phyloP scores from a whole-genome alignment of 2,888 invertebrate genomes.

The Rambutsinella grinnellia region DNA sequence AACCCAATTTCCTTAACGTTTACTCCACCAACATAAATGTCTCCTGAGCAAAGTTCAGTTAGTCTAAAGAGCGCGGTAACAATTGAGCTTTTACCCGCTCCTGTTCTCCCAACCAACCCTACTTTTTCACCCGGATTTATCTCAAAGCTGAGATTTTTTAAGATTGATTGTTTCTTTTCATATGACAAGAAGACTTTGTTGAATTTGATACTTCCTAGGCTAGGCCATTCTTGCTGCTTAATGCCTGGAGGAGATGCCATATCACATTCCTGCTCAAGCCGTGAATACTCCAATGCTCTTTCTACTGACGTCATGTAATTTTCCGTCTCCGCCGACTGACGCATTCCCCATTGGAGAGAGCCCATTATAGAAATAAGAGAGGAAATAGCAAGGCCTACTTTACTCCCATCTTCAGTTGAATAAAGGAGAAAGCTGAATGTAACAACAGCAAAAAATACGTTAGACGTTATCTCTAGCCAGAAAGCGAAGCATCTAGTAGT shows the following conservation, averaged over 20 bases:
- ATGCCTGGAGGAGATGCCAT: conserved; percentile 56
- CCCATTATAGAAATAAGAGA: conserved; percentile 69
- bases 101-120: conserved; percentile 68
- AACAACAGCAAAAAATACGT: conserved; percentile 86
- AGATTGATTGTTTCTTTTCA: too few relatives aligned
- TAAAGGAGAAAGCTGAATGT: conserved; percentile 87
- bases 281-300: conserved; percentile 71
- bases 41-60: conserved; percentile 76
- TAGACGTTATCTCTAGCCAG: conserved; percentile 90
- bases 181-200: too few relatives aligned
- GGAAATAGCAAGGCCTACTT: conserved; percentile 79
- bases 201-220: too few relatives aligned
- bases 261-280: conserved; percentile 70
- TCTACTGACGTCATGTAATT: conserved; percentile 69
- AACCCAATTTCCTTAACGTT: conserved; percentile 68
- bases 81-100: conserved; percentile 79
- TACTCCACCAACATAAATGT: conserved; percentile 78
- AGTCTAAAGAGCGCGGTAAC: conserved; percentile 79
- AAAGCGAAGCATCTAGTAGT: conserved; percentile 94
- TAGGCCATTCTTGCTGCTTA: neutral
- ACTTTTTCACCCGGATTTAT: conserved; percentile 67
- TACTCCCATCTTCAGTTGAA: conserved; percentile 68
- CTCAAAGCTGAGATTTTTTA: conserved; percentile 45
- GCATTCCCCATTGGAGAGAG: conserved; percentile 85
- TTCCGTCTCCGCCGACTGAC: conserved; percentile 80